Conservation (phyloP, 64 coral and sea anemone species). For the Pocillopora damicornis region DNA sequence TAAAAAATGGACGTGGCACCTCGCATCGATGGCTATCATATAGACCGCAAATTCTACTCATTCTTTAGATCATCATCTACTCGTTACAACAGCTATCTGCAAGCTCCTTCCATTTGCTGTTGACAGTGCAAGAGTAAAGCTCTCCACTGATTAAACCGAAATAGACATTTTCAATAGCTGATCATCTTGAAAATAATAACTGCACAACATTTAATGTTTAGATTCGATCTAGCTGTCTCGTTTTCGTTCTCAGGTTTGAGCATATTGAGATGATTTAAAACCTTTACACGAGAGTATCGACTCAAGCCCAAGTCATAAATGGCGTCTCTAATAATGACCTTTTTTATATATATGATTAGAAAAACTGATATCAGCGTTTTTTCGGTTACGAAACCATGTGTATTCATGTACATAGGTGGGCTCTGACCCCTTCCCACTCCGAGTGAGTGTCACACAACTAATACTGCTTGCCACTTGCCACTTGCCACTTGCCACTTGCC, state of each 20-base stretch:
- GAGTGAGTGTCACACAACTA: not conserved
- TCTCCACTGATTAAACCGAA: not conserved
- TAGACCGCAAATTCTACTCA: not conserved
- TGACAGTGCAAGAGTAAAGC: not conserved
- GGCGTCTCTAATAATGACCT: no score
- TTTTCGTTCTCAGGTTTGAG: no score
- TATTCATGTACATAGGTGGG: no score
- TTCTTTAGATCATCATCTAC: not conserved
- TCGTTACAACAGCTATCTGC: not conserved
- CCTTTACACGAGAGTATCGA: no score
- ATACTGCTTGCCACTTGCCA: not conserved
- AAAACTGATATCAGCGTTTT: no score
- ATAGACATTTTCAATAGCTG: not conserved
- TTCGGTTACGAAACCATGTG: no score
- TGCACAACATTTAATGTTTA: not conserved
- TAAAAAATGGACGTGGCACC: not conserved
- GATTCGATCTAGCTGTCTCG: not conserved
- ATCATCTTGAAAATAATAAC: not conserved
- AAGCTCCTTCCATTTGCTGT: not conserved
- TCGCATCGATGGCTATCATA: slow-evolving; percentile 20
- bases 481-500: not conserved
- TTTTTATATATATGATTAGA: no score
- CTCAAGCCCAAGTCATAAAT: no score
- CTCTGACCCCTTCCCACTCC: not conserved
- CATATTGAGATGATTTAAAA: no score